Percentiles rank a stretch among this genome's conserved stretches.
Evolutionary conservation across 1,140 invertebrate species (phyloP).

Genomic region (Tetramorium simillimum): DNA sequence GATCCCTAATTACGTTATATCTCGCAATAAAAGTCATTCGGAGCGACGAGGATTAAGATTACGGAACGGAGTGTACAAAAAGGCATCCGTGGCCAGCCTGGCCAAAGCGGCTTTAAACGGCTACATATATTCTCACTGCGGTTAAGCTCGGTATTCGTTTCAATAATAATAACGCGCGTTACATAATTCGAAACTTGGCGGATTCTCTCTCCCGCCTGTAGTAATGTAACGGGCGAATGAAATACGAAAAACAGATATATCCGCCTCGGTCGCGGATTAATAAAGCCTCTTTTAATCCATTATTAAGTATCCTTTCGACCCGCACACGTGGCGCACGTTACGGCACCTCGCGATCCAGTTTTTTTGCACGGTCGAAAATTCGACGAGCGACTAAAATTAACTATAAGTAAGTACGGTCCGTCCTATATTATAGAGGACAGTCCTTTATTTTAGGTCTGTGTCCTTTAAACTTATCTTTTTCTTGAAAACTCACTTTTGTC

Average conservation of each 20-base stretch:
- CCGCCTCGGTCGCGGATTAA: not conserved
- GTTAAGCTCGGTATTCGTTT: conserved; percentile 29
- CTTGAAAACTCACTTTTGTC: too few species aligned
- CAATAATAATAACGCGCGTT: conserved; percentile 42
- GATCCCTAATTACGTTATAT: conserved; percentile 53
- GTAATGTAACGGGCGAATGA: conserved; percentile 20
- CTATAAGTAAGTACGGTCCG: too few species aligned
- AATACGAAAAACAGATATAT: conserved; percentile 49
- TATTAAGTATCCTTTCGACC: conserved; percentile 24
- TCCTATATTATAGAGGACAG: too few species aligned
- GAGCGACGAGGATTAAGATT: conserved; percentile 53
- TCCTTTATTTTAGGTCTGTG: too few species aligned
- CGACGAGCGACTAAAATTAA: not conserved
- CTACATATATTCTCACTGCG: conserved; percentile 12
- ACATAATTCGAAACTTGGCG: conserved; percentile 30
- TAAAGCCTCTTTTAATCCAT: conserved; percentile 47
- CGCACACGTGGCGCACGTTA: conserved; percentile 18
- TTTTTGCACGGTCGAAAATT: conserved; percentile 21
- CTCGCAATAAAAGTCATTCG: conserved; percentile 57
- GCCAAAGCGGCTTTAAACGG: conserved; percentile 41
- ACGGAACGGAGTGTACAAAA: conserved; percentile 36
- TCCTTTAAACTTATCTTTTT: too few species aligned
- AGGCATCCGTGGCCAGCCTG: not conserved
- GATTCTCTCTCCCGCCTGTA: conserved; percentile 1
- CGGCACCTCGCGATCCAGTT: conserved; percentile 43